Percentiles rank a stretch among this genome's conserved stretches.
Conservation (phyloP, 2,113 vertebrate genomes). For the Nettapus auritus region DNA sequence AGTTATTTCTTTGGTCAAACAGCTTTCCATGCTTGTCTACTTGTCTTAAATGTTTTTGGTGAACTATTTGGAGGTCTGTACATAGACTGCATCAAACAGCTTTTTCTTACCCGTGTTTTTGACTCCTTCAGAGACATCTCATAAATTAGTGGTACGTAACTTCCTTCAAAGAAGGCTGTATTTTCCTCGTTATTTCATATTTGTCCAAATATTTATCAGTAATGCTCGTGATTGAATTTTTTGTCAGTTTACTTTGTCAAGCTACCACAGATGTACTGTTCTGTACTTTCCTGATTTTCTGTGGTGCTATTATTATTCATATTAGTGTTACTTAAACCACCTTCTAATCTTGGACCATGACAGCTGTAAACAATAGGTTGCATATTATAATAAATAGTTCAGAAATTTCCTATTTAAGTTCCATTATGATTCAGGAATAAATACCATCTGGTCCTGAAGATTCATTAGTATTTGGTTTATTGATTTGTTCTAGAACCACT, state of each 20-base stretch:
- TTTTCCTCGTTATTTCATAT: background rate
- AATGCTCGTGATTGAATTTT: background rate
- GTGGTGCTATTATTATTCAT: background rate
- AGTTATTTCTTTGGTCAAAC: background rate
- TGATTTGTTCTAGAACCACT: background rate
- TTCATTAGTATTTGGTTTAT: background rate
- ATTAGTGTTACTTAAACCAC: background rate
- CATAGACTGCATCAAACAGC: background rate
- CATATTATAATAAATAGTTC: background rate
- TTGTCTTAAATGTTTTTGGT: background rate
- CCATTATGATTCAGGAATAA: background rate
- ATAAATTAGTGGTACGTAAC: background rate
- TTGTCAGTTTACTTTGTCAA: background rate
- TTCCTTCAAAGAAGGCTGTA: background rate
- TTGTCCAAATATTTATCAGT: background rate
- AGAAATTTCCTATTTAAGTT: background rate
- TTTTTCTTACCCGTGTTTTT: background rate
- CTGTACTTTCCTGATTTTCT: background rate
- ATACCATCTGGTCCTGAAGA: background rate
- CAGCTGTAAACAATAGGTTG: background rate
- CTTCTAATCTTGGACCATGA: background rate
- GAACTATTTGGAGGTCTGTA: background rate
- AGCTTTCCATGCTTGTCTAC: background rate
- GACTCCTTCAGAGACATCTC: background rate
- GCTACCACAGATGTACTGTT: background rate